Conservation (phyloP, 2,797 vertebrate species). For the Telmatherina bonti region DNA sequence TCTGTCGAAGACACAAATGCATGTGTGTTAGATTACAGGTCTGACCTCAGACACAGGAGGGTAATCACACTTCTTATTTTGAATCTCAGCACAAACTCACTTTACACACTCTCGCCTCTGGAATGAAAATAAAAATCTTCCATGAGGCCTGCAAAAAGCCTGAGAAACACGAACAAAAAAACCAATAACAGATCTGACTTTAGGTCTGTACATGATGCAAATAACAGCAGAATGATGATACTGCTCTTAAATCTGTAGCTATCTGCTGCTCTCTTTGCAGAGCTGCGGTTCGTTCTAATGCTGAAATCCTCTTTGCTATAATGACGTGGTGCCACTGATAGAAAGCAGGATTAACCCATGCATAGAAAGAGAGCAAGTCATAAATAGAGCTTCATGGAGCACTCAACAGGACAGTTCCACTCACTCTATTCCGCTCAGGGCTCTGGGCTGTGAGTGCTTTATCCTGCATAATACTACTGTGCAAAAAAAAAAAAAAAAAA, state of each 20-base stretch:
- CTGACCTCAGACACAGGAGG: too few species aligned
- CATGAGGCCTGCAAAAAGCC: too few species aligned
- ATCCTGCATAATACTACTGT: conserved; percentile 26
- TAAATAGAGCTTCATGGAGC: conserved; percentile 56
- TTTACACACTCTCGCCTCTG: background rate
- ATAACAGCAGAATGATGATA: conserved; percentile 1
- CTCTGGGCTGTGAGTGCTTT: conserved; percentile 51
- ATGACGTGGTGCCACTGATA: conserved; percentile 64
- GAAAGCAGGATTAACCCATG: conserved; percentile 76
- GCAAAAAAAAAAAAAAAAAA: conserved; percentile 23
- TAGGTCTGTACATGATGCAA: background rate
- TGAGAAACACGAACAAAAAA: too few species aligned
- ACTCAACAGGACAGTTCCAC: conserved; percentile 60
- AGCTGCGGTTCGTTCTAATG: conserved; percentile 68
- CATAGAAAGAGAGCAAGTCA: conserved; percentile 41
- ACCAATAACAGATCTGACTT: too few species aligned
- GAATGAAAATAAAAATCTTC: conserved; percentile 1
- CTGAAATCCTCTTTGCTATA: conserved; percentile 86
- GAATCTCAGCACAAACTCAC: background rate
- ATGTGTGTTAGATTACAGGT: background rate
- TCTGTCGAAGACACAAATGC: conserved; percentile 17
- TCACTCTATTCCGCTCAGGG: conserved; percentile 55
- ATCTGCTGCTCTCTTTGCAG: conserved; percentile 47
- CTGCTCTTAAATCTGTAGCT: conserved; percentile 21
- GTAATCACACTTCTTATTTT: background rate